Base-by-base conservation (phyloP, 2,113 vertebrate genomes). In the Myocastor coypus region DNA sequence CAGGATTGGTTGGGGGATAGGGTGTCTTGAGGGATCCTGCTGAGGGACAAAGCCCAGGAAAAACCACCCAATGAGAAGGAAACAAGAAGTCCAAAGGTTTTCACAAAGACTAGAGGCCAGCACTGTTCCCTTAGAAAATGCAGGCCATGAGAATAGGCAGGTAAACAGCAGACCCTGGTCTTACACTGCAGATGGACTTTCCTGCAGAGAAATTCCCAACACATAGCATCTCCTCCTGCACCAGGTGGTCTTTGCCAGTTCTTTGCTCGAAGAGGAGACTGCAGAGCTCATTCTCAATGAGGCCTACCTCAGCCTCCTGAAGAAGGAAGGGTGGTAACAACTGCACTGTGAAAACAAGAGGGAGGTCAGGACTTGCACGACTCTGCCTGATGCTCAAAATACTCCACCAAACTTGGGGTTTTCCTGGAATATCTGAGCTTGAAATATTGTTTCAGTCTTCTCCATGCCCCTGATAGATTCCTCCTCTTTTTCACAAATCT, bases 161-260 rank as follows among this genome's bases (percentile, higher is more conserved):
- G 13, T 3, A 28, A 68, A 61, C 7, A n/a, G 34, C 4, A 80
- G 46, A 83, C 11, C 14, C 10, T 2, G 0, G 7, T 34, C 66
- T 78, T 52, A 88, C 95, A 0, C 2, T n/a, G 82, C 97, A 97
- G 94, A 97, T 92, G 92, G 96, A 83, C 32, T 81, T 97, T 81
- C 92, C 96, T 5, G 81, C 46, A 0, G 71, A 87, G 75, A 96
- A 83, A 52, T 96, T 82, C 32, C 95, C 92, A 0, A 37, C 94
- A 59, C 97, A 97, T 68, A 97, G 37, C 96, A 97, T 97, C n/a
- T 95, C 96, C 6, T 96, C 94, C 3, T 80, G 86, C 24, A 97
- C 37, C 1, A n/a, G 9, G 24, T 55, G 7, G 69, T 12, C 37
- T 12, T 57, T 14, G 50, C 22, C 42, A 30, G 37, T 13, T 26